Base-by-base conservation (phyloP, 1,140 invertebrate genomes). In the Cardiocondyla obscurior region DNA sequence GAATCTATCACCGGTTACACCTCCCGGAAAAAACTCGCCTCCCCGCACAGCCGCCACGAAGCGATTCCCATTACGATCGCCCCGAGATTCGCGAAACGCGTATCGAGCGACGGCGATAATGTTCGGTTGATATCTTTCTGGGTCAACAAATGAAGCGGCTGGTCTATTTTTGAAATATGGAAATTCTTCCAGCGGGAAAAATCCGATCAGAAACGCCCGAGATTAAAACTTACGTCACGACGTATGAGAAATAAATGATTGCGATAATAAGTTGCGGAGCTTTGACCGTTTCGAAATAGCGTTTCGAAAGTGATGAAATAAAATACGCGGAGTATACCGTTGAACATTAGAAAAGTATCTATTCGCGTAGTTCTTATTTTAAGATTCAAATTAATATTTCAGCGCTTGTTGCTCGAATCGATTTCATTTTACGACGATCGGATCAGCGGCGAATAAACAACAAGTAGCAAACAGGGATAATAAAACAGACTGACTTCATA, bases 1-100 rank as follows among this genome's bases (percentile, higher is more conserved):
- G 83, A 93, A 94, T 94, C 92, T 93, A 94, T 94, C 93, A 93
- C 92, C 88, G 88, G 90, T 88, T 92, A 92, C 91, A 92, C 89
- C 90, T 90, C 86, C 90, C 81, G 89, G 79, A 90, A 88, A n/a
- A 90, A 91, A 90, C 85, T 85, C 88, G 88, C 90, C 85, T 82
- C 85, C 67, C 22, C 33, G 30, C 58, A 28, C 73, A 65, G 84
- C 87, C 85, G 84, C 87, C 85, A 84, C 83, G 87, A 88, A 91
- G 90, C 90, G 91, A 92, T 92, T 92, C 87, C 91, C 90, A 92
- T 93, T 92, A 92, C 91, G 85, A 90, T 90, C 90, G 90, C 88
- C 88, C 84, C 72, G 90, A 82, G 87, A 85, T 88, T 88, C 82
- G 76, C 83, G 82, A 89, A 89, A 90, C 84, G 36, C 28, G 85